A percentile compares a stretch with the other conserved stretches of the same genome.
Evolutionary conservation across 2,113 vertebrate species (phyloP).

Genomic region (Lampris incognitus): DNA sequence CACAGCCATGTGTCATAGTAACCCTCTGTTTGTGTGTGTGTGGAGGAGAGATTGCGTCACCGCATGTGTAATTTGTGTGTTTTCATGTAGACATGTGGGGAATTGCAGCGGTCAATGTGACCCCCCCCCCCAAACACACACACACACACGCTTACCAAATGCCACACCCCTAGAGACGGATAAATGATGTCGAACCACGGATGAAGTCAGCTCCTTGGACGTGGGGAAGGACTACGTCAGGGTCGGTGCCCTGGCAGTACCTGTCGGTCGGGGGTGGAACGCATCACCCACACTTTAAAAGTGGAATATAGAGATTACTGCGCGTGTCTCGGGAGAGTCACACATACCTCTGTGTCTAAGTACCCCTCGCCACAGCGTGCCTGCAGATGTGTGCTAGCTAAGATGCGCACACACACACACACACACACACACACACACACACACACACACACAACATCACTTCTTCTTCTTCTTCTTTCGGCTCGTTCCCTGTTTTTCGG

Average conservation of each 20-base stretch:
- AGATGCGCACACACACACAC: background rate
- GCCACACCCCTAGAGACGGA: conserved; percentile 25
- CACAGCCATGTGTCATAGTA: background rate
- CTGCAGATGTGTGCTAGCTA: background rate
- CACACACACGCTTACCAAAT: background rate
- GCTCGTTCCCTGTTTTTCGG: too few relatives aligned
- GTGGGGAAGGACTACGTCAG: background rate
- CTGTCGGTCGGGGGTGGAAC: conserved; percentile 10
- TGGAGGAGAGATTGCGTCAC: background rate
- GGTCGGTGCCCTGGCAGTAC: conserved; percentile 28
- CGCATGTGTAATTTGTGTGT: too few relatives aligned
- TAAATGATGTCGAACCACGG: background rate
- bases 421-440: conserved; percentile 9
- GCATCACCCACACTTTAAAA: conserved; percentile 36
- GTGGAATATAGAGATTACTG: background rate
- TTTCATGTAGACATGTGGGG: too few relatives aligned
- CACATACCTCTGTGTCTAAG: background rate
- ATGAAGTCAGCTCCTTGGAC: conserved; percentile 49
- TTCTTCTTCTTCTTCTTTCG: too few relatives aligned
- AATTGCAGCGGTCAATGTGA: too few relatives aligned
- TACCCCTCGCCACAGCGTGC: background rate
- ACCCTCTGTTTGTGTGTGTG: background rate
- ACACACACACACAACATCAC: conserved; percentile 21
- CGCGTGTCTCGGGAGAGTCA: background rate
- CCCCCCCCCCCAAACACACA: too few relatives aligned